Evolutionary conservation across 1,140 invertebrate species (phyloP).

Genomic region (Drosophila melanica): DNA sequence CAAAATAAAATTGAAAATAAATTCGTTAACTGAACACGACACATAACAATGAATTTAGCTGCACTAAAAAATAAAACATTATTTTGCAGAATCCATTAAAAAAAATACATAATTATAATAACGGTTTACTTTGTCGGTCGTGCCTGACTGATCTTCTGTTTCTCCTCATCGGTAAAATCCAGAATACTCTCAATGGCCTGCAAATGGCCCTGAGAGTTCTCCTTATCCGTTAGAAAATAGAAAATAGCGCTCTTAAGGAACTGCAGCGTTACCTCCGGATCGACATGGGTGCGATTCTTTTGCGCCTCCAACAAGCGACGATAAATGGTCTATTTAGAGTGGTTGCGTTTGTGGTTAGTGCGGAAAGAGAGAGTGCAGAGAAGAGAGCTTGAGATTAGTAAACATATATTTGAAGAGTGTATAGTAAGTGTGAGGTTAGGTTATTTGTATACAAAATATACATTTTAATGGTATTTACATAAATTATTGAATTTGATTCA

Average conservation of each 20-base stretch:
- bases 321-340: conserved; percentile 89
- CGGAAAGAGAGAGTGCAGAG: conserved; percentile 29
- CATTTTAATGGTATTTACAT: conserved; percentile 61
- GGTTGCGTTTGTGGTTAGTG: conserved; percentile 23
- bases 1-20: conserved; percentile 78
- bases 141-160: conserved; percentile 89
- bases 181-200: conserved; percentile 94
- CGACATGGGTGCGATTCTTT: conserved; percentile 87
- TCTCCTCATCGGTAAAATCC: conserved; percentile 90
- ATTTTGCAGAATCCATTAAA: conserved; percentile 54
- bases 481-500: conserved; percentile 32
- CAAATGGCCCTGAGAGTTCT: conserved; percentile 92
- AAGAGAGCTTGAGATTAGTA: conserved; percentile 40
- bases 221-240: conserved; percentile 94
- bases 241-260: conserved; percentile 96
- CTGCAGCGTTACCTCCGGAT: conserved; percentile 93
- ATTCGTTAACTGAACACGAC: conserved; percentile 39
- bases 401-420: conserved; percentile 6
- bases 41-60: conserved; percentile 75
- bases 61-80: conserved; percentile 69
- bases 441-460: conserved; percentile 36
- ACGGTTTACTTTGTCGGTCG: conserved; percentile 82
- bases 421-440: conserved; percentile 52
- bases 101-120: conserved; percentile 38
- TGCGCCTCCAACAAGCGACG: conserved; percentile 90